Percentiles rank a stretch among this genome's conserved stretches.
phyloP scores from a whole-genome alignment of 2,888 invertebrate genomes.

The Rhynchonema sp. region DNA sequence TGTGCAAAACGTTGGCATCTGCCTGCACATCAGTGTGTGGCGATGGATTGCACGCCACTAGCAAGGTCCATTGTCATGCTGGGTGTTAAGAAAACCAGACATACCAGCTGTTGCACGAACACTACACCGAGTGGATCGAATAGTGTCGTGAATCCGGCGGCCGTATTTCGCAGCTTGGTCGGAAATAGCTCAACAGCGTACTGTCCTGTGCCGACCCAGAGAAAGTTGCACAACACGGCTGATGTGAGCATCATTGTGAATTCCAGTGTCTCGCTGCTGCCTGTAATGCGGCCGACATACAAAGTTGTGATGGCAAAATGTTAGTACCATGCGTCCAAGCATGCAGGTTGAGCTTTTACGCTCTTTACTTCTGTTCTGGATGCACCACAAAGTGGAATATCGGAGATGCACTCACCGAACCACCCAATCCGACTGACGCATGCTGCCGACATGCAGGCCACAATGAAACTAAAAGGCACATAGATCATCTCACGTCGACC shows the following conservation, averaged over 20 bases:
- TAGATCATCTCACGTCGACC: background rate
- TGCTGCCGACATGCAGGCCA: background rate
- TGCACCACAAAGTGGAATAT: too few relatives aligned
- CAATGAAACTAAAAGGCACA: background rate
- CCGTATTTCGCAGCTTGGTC: constrained; percentile 5
- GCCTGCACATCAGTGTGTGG: too few relatives aligned
- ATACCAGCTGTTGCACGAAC: constrained; percentile 1
- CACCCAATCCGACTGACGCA: background rate
- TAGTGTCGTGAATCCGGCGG: background rate
- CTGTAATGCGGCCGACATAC: background rate
- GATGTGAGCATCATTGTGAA: background rate
- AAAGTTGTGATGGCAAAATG: background rate
- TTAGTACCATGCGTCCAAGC: background rate
- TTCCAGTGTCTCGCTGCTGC: background rate
- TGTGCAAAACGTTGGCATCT: too few relatives aligned
- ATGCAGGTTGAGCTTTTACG: too few relatives aligned
- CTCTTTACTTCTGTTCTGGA: too few relatives aligned
- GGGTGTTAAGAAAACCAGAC: too few relatives aligned
- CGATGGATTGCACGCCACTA: too few relatives aligned
- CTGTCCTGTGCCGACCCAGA: constrained; percentile 7
- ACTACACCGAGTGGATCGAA: background rate
- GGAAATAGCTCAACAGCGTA: constrained; percentile 6
- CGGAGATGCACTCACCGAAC: background rate
- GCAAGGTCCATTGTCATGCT: too few relatives aligned
- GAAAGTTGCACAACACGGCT: constrained; percentile 2